These are phyloP conservation scores for Ascidia mentula DNA, from an alignment of 23 tunicate species.

Conservation along the genomic window DNA sequence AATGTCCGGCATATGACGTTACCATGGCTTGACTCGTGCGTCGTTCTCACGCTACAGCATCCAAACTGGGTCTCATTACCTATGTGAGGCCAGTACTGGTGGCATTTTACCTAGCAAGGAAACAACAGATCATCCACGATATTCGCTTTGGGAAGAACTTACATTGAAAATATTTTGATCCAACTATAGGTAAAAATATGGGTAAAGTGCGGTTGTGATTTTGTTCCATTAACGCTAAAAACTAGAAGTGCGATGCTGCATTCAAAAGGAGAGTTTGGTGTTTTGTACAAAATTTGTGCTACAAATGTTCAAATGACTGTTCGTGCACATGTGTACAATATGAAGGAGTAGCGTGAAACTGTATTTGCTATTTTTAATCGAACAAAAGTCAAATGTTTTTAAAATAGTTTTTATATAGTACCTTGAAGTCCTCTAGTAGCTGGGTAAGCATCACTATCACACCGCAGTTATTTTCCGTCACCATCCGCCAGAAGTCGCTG, in stretches of 20 bases:
- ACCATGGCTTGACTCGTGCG: not conserved
- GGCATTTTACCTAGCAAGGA: constrained; percentile 8
- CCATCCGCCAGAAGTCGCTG: constrained; percentile 48
- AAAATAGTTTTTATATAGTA: no score
- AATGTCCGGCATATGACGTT: not conserved
- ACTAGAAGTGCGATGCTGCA: no score
- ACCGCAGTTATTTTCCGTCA: constrained; percentile 15
- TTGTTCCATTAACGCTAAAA: not conserved
- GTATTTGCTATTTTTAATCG: no score
- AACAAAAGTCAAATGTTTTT: no score
- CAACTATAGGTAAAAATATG: no score
- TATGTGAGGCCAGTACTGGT: constrained; percentile 31
- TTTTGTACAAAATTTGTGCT: no score
- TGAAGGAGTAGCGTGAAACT: no score
- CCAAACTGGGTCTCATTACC: constrained; percentile 26
- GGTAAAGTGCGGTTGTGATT: no score
- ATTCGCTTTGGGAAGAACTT: not conserved
- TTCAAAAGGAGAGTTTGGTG: no score
- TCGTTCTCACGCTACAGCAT: not conserved
- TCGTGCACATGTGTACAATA: no score
- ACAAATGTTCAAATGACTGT: no score
- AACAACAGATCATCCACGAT: not conserved
- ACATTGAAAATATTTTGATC: no score
- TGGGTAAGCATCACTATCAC: constrained; percentile 44
- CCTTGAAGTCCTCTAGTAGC: constrained; percentile 32